Percentiles rank a stretch among this genome's conserved stretches.
Conservation (phyloP, 2,113 vertebrate genomes). For the Lagopus muta region DNA sequence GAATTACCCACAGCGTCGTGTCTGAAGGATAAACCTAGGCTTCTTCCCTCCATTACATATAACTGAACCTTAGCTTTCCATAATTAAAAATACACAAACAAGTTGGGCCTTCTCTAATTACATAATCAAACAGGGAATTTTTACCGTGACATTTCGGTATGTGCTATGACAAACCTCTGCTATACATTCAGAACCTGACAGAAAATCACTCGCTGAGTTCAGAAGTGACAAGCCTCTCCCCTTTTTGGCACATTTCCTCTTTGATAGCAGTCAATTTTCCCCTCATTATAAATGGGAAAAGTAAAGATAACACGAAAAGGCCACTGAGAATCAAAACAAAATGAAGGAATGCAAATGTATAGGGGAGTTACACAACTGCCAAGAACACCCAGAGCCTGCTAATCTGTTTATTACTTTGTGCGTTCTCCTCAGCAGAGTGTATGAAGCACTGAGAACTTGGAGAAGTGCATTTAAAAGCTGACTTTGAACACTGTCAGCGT, state of each 20-base stretch:
- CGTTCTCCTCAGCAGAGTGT: neutral
- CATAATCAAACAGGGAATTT: neutral
- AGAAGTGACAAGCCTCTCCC: slow-evolving; percentile 25
- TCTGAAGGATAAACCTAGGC: neutral
- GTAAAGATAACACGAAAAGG: slow-evolving; percentile 12
- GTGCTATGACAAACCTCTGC: neutral
- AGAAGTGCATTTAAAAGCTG: slow-evolving; percentile 15
- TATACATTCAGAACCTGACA: neutral
- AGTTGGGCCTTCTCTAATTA: neutral
- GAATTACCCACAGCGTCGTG: neutral
- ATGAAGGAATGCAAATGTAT: slow-evolving; percentile 21
- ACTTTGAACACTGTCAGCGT: neutral
- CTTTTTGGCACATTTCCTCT: neutral
- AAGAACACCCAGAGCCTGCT: neutral
- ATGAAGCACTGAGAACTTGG: neutral
- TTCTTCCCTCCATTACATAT: neutral
- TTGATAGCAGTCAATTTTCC: slow-evolving; percentile 5
- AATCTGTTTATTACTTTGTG: neutral
- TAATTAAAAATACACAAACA: neutral
- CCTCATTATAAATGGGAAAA: slow-evolving; percentile 29
- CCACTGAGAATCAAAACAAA: slow-evolving; percentile 47
- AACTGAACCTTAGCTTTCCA: neutral
- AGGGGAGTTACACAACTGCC: neutral
- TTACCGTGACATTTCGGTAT: neutral
- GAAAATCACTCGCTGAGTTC: slow-evolving; percentile 24